Base-by-base conservation (phyloP, 2,797 vertebrate genomes). In the Calcarius lapponicus region DNA sequence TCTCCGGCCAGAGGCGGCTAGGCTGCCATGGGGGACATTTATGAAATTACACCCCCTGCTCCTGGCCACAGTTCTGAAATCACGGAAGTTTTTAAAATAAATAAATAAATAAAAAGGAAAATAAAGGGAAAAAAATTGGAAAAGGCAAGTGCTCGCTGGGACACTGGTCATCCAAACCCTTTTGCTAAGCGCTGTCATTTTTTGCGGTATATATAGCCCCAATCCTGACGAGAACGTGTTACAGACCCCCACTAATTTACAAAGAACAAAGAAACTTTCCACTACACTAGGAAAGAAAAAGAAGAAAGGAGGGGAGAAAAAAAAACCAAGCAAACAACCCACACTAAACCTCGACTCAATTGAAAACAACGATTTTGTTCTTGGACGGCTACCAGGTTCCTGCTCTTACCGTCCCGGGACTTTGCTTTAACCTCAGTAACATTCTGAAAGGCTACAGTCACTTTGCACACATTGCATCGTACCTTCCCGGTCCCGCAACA, bases 341-440 rank as follows among this genome's bases (percentile, higher is more conserved):
- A 11, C n/a, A 62, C 26, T 11, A 75, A 45, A n/a, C 6, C 8
- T 71, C 40, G 16, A 21, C 50, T 92, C 47, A 93, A 85, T 80
- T 86, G 79, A 90, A 92, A 88, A 85, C 50, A 96, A 95, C 93
- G 92, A 95, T 94, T 96, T 95, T 93, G 28, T 32, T 79, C 64
- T 84, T 88, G 80, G 58, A 82, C 51, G 24, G 67, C 48, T 31
- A 87, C 48, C 80, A 81, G 61, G 32, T 25, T 75, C 88, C 64
- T 17, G 51, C 25, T 86, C 24, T 85, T 64, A 79, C 56, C 32
- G 20, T 86, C 48, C 78, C 32, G 6, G 40, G 34, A 47, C 76
- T 93, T 92, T 47, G 28, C 71, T 47, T 91, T 83, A 80, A 86
- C 22, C 65, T 86, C 69, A 8, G 31, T 67, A 92, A 78, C 51